Conservation (phyloP, 2,113 vertebrate genomes). For the Caracal caracal region DNA sequence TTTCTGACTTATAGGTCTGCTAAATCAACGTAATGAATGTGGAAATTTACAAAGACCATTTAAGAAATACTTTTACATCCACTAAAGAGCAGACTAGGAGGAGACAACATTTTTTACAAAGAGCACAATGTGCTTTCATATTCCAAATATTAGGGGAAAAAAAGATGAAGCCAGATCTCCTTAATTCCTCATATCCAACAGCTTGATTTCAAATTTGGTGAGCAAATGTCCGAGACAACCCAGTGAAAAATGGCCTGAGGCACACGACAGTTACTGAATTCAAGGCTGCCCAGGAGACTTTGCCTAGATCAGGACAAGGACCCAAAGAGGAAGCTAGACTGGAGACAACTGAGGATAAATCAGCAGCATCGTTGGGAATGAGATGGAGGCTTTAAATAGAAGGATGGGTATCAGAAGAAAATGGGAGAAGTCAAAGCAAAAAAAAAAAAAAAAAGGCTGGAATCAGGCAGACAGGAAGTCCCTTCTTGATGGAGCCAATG, state of each 20-base stretch:
- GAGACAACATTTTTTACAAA: slow-evolving; percentile 9
- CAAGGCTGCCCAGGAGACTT: background rate
- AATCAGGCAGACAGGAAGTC: background rate
- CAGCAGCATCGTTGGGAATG: background rate
- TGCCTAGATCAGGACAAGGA: background rate
- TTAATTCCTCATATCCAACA: slow-evolving; percentile 12
- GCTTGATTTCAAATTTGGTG: slow-evolving; percentile 31
- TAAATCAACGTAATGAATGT: slow-evolving; percentile 21
- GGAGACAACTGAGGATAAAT: background rate
- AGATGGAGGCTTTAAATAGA: background rate
- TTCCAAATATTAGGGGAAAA: slow-evolving; percentile 28
- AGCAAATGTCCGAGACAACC: background rate
- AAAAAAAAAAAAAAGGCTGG: background rate
- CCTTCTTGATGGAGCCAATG: background rate
- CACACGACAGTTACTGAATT: background rate
- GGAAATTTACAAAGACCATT: slow-evolving; percentile 49
- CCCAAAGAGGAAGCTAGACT: background rate
- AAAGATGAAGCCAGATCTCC: background rate
- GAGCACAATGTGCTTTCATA: slow-evolving; percentile 26
- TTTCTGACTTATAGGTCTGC: background rate
- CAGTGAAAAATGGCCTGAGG: background rate
- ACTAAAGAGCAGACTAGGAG: background rate
- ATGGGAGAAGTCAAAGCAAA: background rate
- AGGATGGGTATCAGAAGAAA: background rate
- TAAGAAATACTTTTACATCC: slow-evolving; percentile 34